Evolutionary conservation across 1,140 invertebrate genomes (phyloP).

Genomic region (Trachelipus rathkii): DNA sequence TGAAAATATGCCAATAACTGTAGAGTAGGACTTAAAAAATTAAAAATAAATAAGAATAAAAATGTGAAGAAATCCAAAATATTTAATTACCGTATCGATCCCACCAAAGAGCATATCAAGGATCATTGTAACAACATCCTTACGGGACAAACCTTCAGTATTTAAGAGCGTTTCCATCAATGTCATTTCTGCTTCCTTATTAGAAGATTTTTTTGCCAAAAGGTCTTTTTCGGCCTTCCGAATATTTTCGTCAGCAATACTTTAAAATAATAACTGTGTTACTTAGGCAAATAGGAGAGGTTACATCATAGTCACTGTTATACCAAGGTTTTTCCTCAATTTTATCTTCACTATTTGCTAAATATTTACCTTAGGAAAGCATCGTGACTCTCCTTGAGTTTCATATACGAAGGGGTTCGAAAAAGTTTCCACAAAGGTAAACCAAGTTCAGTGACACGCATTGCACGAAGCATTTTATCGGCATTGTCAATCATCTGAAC

Average conservation of each 20-base stretch:
- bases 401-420: too few relatives aligned
- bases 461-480: too few relatives aligned
- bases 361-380: too few relatives aligned
- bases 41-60: not conserved
- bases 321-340: too few relatives aligned
- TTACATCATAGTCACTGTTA: too few relatives aligned
- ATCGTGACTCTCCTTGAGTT: too few relatives aligned
- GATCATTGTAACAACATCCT: conserved; percentile 34
- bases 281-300: too few relatives aligned
- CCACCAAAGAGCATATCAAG: conserved; percentile 33
- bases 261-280: not conserved
- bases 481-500: too few relatives aligned
- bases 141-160: conserved; percentile 21
- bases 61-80: not conserved
- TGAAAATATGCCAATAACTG: not conserved
- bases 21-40: not conserved
- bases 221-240: not conserved
- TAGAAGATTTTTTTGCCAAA: not conserved
- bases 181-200: not conserved
- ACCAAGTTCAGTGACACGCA: too few relatives aligned
- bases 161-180: conserved; percentile 32
- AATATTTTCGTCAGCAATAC: not conserved
- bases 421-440: too few relatives aligned
- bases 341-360: too few relatives aligned
- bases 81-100: conserved; percentile 34